Evolutionary conservation across 2,888 invertebrate genomes (phyloP), one percentile per base, ranked within the genome.

Genomic region (Alviniconcha strummeri): DNA sequence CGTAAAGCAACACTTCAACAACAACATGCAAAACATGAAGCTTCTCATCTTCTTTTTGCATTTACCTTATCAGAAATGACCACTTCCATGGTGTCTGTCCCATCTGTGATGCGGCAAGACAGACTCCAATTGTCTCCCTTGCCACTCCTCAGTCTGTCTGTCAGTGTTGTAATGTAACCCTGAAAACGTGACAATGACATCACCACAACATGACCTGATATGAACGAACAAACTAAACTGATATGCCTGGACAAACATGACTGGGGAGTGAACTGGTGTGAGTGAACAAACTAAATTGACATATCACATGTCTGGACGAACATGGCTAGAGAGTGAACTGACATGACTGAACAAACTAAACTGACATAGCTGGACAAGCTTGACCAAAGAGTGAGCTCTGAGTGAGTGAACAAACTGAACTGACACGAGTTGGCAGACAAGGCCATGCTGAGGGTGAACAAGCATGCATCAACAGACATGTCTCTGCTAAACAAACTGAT

Each of bases 121-220:
- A 94, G 89, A 15, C 90, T 90, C 94, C 94, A 94, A 13, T 86
- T 84, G 19, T 89, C 87, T 11, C 91, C 93, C n/a, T 87, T 86
- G 36, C 85, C 86, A 55, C 90, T 89, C 83, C 91, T 90, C 80
- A 94, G 89, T 85, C 92, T 92, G 72, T 93, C 92, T 3, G 91
- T 87, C 75, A 94, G 88, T 54, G 94, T 94, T 55, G 93, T 90
- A n/a, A 94, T 91, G 88, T 93, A 94, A 0, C 92, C 94, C 93
- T 94, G 85, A 3, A 74, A 17, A 60, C 60, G 13, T 60, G 4
- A 60, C 13, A 60, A 60, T 60, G 60, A 60, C 8, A 11, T 60
- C 9, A 60, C 60, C 9, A 11, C 8, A 11, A 4, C 60, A 4
- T 60, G 9, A 60, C 1, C 60, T 11, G 60, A 60, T 60, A n/a